Evolutionary conservation across 2,888 invertebrate genomes (phyloP).

Genomic region (Drosophila yooni): DNA sequence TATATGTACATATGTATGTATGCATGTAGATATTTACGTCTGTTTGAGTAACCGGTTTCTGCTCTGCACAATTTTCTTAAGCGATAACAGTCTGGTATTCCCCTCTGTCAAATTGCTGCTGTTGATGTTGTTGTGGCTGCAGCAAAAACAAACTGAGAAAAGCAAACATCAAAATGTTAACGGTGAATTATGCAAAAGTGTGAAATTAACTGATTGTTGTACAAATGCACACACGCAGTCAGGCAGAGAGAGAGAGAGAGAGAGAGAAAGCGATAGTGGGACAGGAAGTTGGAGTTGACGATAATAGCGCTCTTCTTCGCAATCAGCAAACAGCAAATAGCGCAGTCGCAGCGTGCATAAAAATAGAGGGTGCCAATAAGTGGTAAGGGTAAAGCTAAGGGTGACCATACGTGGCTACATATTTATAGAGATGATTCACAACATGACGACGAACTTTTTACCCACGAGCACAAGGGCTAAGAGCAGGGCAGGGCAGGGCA

Average conservation of each 20-base stretch:
- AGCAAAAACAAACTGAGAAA: conserved; percentile 17
- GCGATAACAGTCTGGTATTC: conserved; percentile 32
- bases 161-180: conserved; percentile 27
- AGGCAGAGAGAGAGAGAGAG: background rate
- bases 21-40: background rate
- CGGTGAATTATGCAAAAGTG: conserved; percentile 33
- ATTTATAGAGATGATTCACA: conserved; percentile 55
- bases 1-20: background rate
- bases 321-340: conserved; percentile 2
- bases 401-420: background rate
- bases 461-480: conserved; percentile 20
- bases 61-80: conserved; percentile 19
- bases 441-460: conserved; percentile 49
- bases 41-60: conserved; percentile 42
- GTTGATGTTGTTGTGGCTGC: conserved; percentile 1
- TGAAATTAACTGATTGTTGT: conserved; percentile 22
- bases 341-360: conserved; percentile 20
- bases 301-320: background rate
- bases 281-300: background rate
- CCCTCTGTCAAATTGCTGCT: conserved; percentile 6
- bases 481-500: conserved; percentile 19
- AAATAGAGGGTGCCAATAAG: conserved; percentile 12
- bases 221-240: background rate
- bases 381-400: background rate
- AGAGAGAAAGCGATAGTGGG: no score